Evolutionary conservation across 2,888 invertebrate species (phyloP), one percentile per base, ranked within the genome.

Genomic region (Linyphia triangularis): DNA sequence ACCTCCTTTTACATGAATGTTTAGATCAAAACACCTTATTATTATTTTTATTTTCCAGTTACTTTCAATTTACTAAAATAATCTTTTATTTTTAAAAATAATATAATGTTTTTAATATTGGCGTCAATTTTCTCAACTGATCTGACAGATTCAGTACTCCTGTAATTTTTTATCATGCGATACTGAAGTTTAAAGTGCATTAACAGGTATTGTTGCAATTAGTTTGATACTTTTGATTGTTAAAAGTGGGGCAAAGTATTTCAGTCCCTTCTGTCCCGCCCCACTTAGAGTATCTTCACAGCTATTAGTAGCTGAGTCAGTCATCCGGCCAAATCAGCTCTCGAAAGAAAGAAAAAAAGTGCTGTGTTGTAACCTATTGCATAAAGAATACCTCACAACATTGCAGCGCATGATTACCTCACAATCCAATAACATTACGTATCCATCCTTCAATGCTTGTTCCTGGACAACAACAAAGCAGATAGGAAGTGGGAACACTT

Each of bases 251-350:
- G 5, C 16, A 33, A 6, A 51, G 51, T 51, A 51, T 61, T 82
- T 83, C 65, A 65, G 83, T 72, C 40, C 43, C 33, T 73, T 65
- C 70, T 24, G 28, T 40, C 37, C 43, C 51, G 24, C 72, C 57
- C 70, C 79, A 51, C 51, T 57, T 79, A 72, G 63, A 24, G 51
- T 75, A 51, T 85, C 30, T 43, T 75, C 37, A 59, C 69, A 77
- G 83, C 82, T 82, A 77, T 30, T 9, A 24, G 75, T 82, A 82
- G 88, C 88, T 83, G 75, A 83, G 73, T 88, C 83, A 88, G 61
- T 77, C 75, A 82, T 88, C 88, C 88, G 82, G 82, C 88, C 88
- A 88, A 88, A 88, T 77, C 82, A 61, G 83, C 75, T 88, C 86
- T 81, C 59, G 51, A 24, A 72, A 13, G 26, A 65, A n/a, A 65